Conservation (phyloP, 2,888 invertebrate species). For the Drosophila testacea region DNA sequence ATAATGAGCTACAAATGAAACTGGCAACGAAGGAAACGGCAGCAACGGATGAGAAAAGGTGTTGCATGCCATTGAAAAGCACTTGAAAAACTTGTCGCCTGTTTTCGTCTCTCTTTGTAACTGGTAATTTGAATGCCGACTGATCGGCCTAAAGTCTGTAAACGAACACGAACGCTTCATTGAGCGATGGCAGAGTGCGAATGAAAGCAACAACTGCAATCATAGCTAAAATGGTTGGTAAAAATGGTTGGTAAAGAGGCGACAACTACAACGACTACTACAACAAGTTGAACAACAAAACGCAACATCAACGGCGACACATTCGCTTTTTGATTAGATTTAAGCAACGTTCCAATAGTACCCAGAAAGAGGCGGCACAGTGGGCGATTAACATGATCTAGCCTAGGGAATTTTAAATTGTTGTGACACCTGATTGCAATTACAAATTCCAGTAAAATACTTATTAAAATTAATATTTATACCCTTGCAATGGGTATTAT, state of each 20-base stretch:
- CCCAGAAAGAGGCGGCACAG: not conserved
- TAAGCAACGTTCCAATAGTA: constrained; percentile 71
- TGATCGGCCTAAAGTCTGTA: constrained; percentile 59
- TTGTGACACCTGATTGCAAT: too few relatives aligned
- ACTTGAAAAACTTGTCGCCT: constrained; percentile 75
- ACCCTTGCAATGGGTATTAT: too few relatives aligned
- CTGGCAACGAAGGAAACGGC: constrained; percentile 6
- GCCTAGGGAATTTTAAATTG: too few relatives aligned
- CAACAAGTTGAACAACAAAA: constrained; percentile 56
- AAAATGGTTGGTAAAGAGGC: constrained; percentile 48
- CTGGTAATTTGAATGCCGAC: constrained; percentile 76
- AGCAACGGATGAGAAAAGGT: constrained; percentile 56
- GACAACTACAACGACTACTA: constrained; percentile 54
- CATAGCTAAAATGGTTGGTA: constrained; percentile 21
- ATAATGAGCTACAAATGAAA: constrained; percentile 11
- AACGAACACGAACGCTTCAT: constrained; percentile 34
- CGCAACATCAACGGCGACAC: constrained; percentile 55
- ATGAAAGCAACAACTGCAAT: constrained; percentile 58
- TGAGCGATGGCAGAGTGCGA: constrained; percentile 46
- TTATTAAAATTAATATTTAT: too few relatives aligned
- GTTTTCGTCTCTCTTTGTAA: constrained; percentile 27
- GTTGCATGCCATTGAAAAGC: constrained; percentile 66
- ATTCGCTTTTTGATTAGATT: constrained; percentile 80
- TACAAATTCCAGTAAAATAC: too few relatives aligned
- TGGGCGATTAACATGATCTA: too few relatives aligned